Evolutionary conservation across 2,888 invertebrate species (phyloP).

Genomic region (Cephus nigrinus): DNA sequence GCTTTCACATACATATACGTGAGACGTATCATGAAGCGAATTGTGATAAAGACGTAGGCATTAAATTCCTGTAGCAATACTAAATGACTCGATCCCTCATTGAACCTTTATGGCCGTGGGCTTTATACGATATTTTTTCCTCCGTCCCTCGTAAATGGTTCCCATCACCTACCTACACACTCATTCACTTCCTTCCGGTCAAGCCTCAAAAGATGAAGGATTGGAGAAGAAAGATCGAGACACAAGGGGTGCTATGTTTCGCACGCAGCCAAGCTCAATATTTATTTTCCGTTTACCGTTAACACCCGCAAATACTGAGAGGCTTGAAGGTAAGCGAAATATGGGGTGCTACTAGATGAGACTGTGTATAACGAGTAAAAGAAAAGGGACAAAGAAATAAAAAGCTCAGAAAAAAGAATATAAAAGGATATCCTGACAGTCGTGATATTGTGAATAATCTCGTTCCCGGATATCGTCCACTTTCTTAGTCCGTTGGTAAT

Average conservation of each 20-base stretch:
- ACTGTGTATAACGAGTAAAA: background rate
- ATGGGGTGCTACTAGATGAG: background rate
- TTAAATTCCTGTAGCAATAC: background rate
- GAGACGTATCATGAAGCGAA: background rate
- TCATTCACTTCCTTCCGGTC: background rate
- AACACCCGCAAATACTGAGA: too few species aligned
- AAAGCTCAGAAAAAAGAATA: background rate
- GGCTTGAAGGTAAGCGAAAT: background rate
- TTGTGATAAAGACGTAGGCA: background rate
- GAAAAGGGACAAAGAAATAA: background rate
- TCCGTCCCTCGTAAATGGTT: background rate
- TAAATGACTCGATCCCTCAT: background rate
- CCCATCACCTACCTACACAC: background rate
- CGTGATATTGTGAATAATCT: background rate
- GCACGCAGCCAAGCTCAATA: background rate
- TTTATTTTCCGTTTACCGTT: background rate
- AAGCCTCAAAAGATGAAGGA: background rate
- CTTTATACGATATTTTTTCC: background rate
- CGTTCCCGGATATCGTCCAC: background rate
- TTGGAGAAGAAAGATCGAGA: background rate
- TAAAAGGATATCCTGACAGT: background rate
- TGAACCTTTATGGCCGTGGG: background rate
- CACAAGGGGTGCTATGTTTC: background rate
- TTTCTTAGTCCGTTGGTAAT: background rate
- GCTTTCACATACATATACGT: background rate